Evolutionary conservation across 2,113 vertebrate species (phyloP).

Genomic region (Erythrocercus mccallii): DNA sequence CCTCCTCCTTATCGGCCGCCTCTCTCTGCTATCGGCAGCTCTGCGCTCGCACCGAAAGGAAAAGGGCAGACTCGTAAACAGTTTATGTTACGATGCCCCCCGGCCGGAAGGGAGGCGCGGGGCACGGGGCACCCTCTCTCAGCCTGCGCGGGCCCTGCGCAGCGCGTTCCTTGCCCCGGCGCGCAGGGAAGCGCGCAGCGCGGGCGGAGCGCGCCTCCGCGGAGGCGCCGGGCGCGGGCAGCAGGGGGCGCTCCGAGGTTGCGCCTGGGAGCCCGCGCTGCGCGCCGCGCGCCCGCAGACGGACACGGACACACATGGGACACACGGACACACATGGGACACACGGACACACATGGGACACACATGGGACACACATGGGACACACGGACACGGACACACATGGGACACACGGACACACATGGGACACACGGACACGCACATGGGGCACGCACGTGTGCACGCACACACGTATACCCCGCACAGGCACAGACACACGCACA

Average conservation of each 20-base stretch:
- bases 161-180: too few species aligned
- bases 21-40: not conserved
- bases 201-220: not conserved
- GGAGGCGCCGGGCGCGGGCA: conserved; percentile 40
- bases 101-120: not conserved
- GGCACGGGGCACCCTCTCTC: not conserved
- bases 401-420: not conserved
- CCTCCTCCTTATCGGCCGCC: not conserved
- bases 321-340: not conserved
- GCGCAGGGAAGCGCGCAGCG: not conserved
- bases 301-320: not conserved
- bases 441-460: not conserved
- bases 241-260: conserved; percentile 90
- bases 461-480: fast-evolving
- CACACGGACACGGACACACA: not conserved
- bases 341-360: not conserved
- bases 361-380: not conserved
- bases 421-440: not conserved
- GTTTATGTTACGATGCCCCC: not conserved
- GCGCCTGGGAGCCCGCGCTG: conserved; percentile 3
- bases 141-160: not conserved
- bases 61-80: not conserved
- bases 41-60: not conserved
- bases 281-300: not conserved
- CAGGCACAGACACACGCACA: not conserved